Percentiles rank a stretch among this genome's conserved stretches.
Conservation (phyloP, 2,113 vertebrate genomes). For the Oceanites oceanicus region DNA sequence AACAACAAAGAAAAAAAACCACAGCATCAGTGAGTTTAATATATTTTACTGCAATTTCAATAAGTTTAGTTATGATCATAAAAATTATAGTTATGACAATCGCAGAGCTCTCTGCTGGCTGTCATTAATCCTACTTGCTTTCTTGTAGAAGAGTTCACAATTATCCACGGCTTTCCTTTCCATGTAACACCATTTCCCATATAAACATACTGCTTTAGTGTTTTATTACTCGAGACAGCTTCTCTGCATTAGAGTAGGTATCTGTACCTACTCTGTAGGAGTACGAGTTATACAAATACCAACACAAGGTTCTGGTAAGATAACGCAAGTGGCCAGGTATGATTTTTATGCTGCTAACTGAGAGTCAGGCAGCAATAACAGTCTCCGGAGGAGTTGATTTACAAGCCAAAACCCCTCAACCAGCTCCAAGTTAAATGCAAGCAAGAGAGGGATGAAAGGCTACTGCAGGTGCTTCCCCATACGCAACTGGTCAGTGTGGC, state of each 20-base stretch:
- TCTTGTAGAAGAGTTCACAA: neutral
- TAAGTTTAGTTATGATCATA: neutral
- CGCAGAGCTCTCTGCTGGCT: neutral
- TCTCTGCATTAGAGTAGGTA: rapidly evolving
- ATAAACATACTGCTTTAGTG: neutral
- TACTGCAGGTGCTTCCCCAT: rapidly evolving
- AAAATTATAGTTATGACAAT: neutral
- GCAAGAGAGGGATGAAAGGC: neutral
- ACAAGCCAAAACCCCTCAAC: neutral
- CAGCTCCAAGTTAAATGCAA: neutral
- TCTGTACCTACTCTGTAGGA: neutral
- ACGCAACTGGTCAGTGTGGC: rapidly evolving
- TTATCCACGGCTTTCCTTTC: neutral
- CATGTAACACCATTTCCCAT: neutral
- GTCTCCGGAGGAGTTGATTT: neutral
- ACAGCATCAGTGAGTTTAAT: neutral
- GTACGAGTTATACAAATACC: rapidly evolving
- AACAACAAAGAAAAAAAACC: too few species aligned
- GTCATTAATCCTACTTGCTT: neutral
- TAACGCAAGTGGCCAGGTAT: neutral
- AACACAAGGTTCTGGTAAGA: neutral
- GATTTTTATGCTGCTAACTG: neutral
- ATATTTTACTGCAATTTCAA: neutral
- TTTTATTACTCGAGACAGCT: neutral
- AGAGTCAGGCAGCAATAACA: neutral